Evolutionary conservation across 2,888 invertebrate genomes (phyloP).

Genomic region (Philaethria dido): DNA sequence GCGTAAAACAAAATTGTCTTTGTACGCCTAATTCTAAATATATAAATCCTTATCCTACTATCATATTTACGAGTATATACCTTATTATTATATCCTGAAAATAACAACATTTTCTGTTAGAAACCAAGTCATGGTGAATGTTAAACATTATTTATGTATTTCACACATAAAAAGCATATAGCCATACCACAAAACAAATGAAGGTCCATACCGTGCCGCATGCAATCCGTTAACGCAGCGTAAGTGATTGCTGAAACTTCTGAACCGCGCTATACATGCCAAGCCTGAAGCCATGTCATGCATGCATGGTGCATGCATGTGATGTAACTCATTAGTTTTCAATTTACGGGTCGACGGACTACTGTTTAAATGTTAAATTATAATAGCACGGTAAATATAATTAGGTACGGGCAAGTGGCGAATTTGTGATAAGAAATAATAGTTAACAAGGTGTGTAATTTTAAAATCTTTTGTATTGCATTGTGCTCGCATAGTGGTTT

Average conservation of each 20-base stretch:
- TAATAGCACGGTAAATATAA: conserved; percentile 7
- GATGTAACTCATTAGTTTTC: conserved; percentile 58
- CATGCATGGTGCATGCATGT: conserved; percentile 37
- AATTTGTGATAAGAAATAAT: conserved; percentile 9
- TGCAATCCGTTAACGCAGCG: conserved; percentile 65
- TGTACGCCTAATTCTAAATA: no score
- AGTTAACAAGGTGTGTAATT: background rate
- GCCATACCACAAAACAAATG: conserved; percentile 53
- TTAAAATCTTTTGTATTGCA: no score
- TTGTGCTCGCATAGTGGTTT: no score
- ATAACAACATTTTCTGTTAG: no score
- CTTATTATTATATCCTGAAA: no score
- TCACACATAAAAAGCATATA: conserved; percentile 1
- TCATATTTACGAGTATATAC: no score
- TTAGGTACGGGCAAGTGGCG: background rate
- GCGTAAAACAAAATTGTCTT: no score
- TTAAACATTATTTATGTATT: background rate
- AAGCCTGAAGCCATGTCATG: conserved; percentile 54
- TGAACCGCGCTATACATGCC: conserved; percentile 56
- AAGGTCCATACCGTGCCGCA: conserved; percentile 63
- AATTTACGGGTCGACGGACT: conserved; percentile 49
- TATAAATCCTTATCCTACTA: no score
- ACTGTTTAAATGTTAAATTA: conserved; percentile 21
- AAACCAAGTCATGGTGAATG: no score
- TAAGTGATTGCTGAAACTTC: conserved; percentile 71